Conservation (phyloP, 2,113 vertebrate genomes). For the Gadus chalcogrammus region DNA sequence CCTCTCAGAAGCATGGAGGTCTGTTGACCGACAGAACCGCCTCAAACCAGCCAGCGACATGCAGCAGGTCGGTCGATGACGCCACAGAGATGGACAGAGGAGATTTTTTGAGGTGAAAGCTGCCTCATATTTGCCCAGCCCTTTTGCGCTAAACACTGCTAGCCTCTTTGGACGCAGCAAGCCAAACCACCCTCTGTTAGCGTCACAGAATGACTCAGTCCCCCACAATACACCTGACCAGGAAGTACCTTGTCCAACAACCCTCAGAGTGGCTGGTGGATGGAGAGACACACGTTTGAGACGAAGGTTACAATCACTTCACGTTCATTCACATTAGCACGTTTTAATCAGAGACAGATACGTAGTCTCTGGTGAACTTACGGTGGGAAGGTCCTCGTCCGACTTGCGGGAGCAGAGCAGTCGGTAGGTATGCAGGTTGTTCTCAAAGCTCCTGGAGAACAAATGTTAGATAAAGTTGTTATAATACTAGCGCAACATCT, state of each 20-base stretch:
- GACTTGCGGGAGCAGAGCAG: slow-evolving; percentile 80
- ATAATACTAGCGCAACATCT: too few species aligned
- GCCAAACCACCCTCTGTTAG: slow-evolving; percentile 44
- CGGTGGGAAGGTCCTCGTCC: slow-evolving; percentile 74
- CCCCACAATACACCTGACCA: slow-evolving; percentile 42
- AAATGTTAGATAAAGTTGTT: not conserved
- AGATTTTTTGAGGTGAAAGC: too few species aligned
- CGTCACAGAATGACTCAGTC: slow-evolving; percentile 49
- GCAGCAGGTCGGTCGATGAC: too few species aligned
- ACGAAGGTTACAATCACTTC: too few species aligned
- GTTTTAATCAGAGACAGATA: too few species aligned
- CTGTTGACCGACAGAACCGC: too few species aligned
- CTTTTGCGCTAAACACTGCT: slow-evolving; percentile 34
- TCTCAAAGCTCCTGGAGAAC: slow-evolving; percentile 83
- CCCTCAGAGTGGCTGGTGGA: slow-evolving; percentile 47
- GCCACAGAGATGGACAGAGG: too few species aligned
- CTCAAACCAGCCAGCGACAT: too few species aligned
- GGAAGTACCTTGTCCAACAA: slow-evolving; percentile 52
- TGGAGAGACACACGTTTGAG: too few species aligned
- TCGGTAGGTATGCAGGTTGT: slow-evolving; percentile 89
- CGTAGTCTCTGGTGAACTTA: slow-evolving; percentile 30
- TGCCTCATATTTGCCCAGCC: slow-evolving; percentile 20
- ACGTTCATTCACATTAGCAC: too few species aligned
- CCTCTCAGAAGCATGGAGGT: too few species aligned
- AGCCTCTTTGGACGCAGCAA: slow-evolving; percentile 34